A percentile compares a stretch with the other conserved stretches of the same genome.
Conservation (phyloP, 2,113 vertebrate species). For the Sylvietta virens region DNA sequence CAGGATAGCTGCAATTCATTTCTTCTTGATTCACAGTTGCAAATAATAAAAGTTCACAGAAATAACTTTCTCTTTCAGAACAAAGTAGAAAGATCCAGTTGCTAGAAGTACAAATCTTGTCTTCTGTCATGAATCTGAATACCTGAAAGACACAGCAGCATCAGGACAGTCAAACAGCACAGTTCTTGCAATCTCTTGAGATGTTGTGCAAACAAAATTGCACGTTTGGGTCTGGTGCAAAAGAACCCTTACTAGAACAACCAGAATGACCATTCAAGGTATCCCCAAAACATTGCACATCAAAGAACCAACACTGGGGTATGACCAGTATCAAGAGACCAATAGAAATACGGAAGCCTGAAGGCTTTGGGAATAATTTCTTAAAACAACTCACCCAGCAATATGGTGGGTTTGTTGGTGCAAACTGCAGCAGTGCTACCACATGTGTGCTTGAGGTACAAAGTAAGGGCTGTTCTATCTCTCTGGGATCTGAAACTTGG, state of each 20-base stretch:
- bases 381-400: not conserved
- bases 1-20: not conserved
- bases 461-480: not conserved
- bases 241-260: not conserved
- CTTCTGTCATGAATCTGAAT: constrained; percentile 65
- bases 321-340: not conserved
- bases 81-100: not conserved
- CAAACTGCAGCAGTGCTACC: not conserved
- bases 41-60: not conserved
- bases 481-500: not conserved
- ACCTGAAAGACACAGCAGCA: constrained; percentile 69
- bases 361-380: not conserved
- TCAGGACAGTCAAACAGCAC: not conserved
- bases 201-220: not conserved
- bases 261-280: not conserved
- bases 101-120: constrained; percentile 65
- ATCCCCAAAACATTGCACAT: not conserved
- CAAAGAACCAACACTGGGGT: not conserved
- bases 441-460: not conserved
- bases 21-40: constrained; percentile 27
- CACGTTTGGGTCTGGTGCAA: not conserved
- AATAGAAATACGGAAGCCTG: not conserved
- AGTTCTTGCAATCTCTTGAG: not conserved
- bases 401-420: not conserved
- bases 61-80: not conserved